These are phyloP conservation scores for Aselliscus stoliczkanus DNA, from an alignment of 2,797 vertebrate species.

Conservation along the genomic window DNA sequence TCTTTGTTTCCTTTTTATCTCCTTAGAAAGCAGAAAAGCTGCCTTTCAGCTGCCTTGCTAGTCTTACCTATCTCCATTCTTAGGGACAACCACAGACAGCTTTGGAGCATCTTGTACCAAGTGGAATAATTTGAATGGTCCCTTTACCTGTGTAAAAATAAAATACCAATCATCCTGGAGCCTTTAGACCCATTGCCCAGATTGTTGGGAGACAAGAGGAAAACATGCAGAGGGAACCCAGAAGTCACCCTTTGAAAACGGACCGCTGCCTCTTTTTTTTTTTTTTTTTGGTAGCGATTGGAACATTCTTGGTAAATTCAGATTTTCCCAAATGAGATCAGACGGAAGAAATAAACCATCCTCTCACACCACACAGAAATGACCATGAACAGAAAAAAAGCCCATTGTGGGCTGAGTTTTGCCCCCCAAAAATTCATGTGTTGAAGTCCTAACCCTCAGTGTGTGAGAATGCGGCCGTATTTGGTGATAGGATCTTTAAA, in stretches of 20 bases:
- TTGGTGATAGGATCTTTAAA: not conserved
- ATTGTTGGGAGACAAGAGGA: not conserved
- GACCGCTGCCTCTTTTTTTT: not conserved
- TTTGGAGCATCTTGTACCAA: not conserved
- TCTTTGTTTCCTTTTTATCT: not conserved
- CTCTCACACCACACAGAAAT: not conserved
- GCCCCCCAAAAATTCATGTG: not conserved
- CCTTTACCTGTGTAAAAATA: not conserved
- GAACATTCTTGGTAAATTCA: not conserved
- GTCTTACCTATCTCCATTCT: not conserved
- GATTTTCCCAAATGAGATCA: not conserved
- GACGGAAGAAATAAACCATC: not conserved
- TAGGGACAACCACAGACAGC: not conserved
- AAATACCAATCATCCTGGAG: not conserved
- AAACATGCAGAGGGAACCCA: accelerated
- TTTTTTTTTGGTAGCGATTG: not conserved
- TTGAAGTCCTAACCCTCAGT: not conserved
- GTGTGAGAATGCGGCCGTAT: not conserved
- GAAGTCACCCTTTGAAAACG: not conserved
- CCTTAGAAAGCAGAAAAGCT: not conserved
- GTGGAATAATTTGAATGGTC: not conserved
- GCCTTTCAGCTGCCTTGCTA: not conserved
- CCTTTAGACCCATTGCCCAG: not conserved
- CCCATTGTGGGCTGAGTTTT: not conserved
- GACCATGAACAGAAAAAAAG: not conserved